Evolutionary conservation across 2,888 invertebrate genomes (phyloP), one percentile per base, ranked within the genome.

Genomic region (Silvanus unidentatus): DNA sequence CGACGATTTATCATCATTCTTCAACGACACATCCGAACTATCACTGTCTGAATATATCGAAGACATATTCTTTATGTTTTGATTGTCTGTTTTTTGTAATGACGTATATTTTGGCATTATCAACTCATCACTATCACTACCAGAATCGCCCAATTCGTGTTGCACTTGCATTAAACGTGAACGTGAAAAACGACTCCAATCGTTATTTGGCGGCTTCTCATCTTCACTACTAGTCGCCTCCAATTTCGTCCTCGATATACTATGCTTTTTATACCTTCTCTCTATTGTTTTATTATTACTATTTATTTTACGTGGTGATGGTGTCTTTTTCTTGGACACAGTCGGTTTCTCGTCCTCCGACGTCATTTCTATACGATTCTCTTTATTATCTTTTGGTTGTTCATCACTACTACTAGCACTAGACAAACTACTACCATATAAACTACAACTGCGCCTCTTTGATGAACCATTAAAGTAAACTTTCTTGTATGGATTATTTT

Each of bases 21-120:
- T 69, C 62, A 82, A 84, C 1, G 84, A 77, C 28, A 72, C 66
- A 58, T 75, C 76, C 13, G 73, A 69, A 53, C 71, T 75, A 58
- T 87, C 86, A 55, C 86, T 87, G 57, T 91, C 89, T 0, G 91
- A 90, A 70, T 91, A 92, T 58, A 91, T 90, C 49, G 86, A 83
- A 13, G 81, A 75, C n/a, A 80, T 77, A 45, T 78, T 77, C 64
- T 79, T 80, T 51, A 74, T 72, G 50, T 59, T 62, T 43, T 68
- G 66, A 50, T 64, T 62, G 56, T 68, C 69, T 36, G 60, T 60
- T 54, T 77, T 78, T 35, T 53, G 45, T 29, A 39, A 49, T 2
- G 58, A 32, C 44, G 54, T 52, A 13, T 45, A 49, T 42, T 57
- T 73, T 71, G 39, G 78, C 16, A 84, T 79, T 72, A 86, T 75